A percentile compares a stretch with the other conserved stretches of the same genome.
These are phyloP conservation scores for Drosophila borealis DNA, from an alignment of 2,888 invertebrate genomes.

Conservation along the genomic window DNA sequence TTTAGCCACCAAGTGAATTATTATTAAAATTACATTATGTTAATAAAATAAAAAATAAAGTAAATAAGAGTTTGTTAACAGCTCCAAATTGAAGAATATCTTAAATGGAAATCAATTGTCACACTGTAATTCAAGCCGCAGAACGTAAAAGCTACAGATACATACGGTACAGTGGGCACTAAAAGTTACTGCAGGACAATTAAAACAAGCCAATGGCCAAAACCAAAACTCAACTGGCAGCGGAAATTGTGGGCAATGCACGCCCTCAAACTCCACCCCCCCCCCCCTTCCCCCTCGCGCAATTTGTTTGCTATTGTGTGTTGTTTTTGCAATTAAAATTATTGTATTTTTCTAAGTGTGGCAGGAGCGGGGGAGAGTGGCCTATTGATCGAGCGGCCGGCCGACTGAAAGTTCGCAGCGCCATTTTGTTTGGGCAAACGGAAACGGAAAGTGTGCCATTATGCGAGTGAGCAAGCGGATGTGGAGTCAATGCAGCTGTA, in stretches of 20 bases:
- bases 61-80: not conserved
- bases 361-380: not conserved
- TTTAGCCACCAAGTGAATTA: no score
- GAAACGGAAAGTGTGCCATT: constrained; percentile 79
- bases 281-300: constrained; percentile 5
- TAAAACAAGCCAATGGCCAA: constrained; percentile 68
- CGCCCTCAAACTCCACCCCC: constrained; percentile 1
- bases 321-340: constrained; percentile 71
- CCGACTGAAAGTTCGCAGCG: constrained; percentile 48
- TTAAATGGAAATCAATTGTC: not conserved
- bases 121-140: constrained; percentile 39
- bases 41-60: not conserved
- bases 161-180: constrained; percentile 52
- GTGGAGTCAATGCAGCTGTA: constrained; percentile 45
- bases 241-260: constrained; percentile 61
- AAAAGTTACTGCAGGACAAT: constrained; percentile 61
- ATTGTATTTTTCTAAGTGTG: constrained; percentile 43
- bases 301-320: constrained; percentile 69
- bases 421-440: constrained; percentile 60
- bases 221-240: constrained; percentile 38
- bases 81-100: not conserved
- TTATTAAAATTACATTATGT: not conserved
- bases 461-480: constrained; percentile 57
- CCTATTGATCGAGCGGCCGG: constrained; percentile 58
- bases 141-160: constrained; percentile 29